A percentile compares a stretch with the other conserved stretches of the same genome.
These are phyloP conservation scores for Ellobium chinense DNA, from an alignment of 2,888 invertebrate species.

Conservation along the genomic window DNA sequence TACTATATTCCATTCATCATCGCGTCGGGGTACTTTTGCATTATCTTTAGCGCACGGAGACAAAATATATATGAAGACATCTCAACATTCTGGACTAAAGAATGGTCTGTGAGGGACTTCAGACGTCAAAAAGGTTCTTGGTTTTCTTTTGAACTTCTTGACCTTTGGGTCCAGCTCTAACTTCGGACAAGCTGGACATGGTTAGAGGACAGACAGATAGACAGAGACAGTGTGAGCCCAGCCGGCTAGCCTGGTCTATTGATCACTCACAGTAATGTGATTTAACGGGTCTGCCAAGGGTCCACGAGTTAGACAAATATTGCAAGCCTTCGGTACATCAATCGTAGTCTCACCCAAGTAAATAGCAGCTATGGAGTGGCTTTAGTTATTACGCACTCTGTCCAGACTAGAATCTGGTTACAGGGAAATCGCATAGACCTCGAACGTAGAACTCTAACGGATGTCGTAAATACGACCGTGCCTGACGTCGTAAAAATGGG, in stretches of 20 bases:
- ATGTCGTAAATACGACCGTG: background rate
- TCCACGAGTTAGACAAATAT: slow-evolving; percentile 13
- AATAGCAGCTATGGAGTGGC: background rate
- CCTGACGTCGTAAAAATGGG: background rate
- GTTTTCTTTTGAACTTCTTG: too few relatives aligned
- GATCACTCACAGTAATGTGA: slow-evolving; percentile 20
- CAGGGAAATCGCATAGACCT: background rate
- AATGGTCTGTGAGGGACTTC: too few relatives aligned
- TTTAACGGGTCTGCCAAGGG: slow-evolving; percentile 1
- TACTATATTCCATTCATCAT: too few relatives aligned
- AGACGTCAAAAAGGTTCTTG: too few relatives aligned
- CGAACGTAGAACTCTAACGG: background rate
- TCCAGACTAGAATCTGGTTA: background rate
- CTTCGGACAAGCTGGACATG: background rate
- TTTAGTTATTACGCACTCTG: background rate
- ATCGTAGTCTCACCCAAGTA: background rate
- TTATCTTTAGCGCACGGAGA: too few relatives aligned
- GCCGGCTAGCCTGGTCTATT: too few relatives aligned
- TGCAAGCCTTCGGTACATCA: background rate
- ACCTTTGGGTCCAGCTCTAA: background rate
- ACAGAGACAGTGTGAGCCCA: too few relatives aligned
- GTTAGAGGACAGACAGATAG: background rate
- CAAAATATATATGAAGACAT: background rate
- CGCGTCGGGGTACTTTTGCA: too few relatives aligned
- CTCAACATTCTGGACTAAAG: too few relatives aligned